These are phyloP conservation scores for Thinocorus orbignyianus DNA, from an alignment of 2,113 vertebrate species.

Conservation along the genomic window DNA sequence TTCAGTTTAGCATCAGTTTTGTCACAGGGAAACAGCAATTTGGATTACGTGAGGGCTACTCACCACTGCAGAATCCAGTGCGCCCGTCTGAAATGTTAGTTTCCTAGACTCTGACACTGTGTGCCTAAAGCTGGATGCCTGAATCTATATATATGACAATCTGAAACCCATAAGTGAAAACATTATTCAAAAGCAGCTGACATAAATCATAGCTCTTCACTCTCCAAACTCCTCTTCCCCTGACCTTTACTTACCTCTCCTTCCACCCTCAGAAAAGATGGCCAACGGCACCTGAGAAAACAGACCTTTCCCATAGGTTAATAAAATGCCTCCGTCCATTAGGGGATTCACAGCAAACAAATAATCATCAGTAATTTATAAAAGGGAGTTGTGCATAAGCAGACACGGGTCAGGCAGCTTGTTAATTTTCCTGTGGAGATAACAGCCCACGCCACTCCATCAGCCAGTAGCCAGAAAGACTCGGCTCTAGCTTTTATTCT, in stretches of 20 bases:
- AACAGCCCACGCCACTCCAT: neutral
- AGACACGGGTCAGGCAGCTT: neutral
- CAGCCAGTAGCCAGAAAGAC: neutral
- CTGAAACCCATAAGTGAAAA: neutral
- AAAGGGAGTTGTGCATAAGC: neutral
- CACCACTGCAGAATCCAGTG: neutral
- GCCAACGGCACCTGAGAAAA: neutral
- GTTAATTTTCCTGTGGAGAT: neutral
- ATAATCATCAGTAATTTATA: neutral
- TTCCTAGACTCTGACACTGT: neutral
- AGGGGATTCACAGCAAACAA: neutral
- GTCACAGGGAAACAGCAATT: neutral
- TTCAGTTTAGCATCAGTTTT: neutral
- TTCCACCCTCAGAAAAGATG: neutral
- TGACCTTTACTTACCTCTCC: neutral
- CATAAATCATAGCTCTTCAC: neutral
- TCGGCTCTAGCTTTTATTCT: neutral
- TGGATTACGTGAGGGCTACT: neutral
- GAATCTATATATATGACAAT: neutral
- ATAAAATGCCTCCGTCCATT: neutral
- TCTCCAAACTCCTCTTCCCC: neutral
- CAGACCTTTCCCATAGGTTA: neutral
- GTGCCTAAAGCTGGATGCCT: neutral
- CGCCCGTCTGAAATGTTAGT: neutral
- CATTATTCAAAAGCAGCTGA: neutral